Conservation (phyloP, 2,888 invertebrate genomes). For the Automeris io region DNA sequence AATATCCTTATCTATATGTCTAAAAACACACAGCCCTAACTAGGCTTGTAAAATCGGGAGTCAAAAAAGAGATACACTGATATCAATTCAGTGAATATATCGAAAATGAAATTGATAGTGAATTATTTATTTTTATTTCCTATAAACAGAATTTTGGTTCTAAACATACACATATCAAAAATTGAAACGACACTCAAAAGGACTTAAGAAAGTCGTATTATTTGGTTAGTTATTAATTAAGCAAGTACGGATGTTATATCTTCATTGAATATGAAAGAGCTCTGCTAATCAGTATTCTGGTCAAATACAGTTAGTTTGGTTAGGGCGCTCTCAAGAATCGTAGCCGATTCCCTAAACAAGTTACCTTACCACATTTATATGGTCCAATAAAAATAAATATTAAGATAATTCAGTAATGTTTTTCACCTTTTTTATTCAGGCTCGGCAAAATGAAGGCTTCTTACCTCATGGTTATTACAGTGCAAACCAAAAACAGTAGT, state of each 20-base stretch:
- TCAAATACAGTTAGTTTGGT: slow-evolving; percentile 57
- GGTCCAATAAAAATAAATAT: slow-evolving; percentile 59
- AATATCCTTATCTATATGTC: no score
- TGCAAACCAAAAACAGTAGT: no score
- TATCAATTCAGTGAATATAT: neutral
- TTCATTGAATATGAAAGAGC: slow-evolving; percentile 49
- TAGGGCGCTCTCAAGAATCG: slow-evolving; percentile 54
- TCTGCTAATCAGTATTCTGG: slow-evolving; percentile 55
- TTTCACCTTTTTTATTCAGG: no score
- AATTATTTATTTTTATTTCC: neutral
- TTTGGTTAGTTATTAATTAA: slow-evolving; percentile 40
- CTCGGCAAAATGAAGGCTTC: no score
- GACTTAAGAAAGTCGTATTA: slow-evolving; percentile 24
- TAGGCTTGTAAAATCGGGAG: no score
- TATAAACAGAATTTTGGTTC: neutral
- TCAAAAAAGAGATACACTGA: no score
- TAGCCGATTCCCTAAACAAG: slow-evolving; percentile 66
- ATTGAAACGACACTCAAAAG: neutral
- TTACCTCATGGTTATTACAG: no score
- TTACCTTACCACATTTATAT: slow-evolving; percentile 69
- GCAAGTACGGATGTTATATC: slow-evolving; percentile 40
- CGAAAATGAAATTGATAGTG: neutral
- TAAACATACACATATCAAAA: neutral
- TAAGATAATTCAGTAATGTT: slow-evolving; percentile 61
- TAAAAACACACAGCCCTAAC: no score